Conservation (phyloP, 2,113 vertebrate genomes). For the Turnix velox region DNA sequence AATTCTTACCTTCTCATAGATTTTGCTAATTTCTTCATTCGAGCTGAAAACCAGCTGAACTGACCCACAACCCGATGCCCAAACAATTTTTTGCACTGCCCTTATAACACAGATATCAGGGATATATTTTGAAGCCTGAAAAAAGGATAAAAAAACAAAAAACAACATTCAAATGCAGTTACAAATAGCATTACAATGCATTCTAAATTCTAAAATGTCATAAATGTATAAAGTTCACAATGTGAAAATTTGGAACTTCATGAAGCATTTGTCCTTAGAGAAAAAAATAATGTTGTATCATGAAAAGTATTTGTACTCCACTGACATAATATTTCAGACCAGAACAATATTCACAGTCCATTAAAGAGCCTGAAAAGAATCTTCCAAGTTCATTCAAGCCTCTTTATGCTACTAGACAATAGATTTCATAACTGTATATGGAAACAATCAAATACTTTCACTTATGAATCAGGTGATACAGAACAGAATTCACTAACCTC, state of each 20-base stretch:
- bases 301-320: not conserved
- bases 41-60: constrained; percentile 96
- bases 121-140: constrained; percentile 96
- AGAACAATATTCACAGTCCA: not conserved
- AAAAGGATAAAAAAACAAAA: constrained; percentile 49
- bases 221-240: not conserved
- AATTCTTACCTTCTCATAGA: constrained; percentile 93
- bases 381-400: not conserved
- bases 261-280: not conserved
- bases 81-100: constrained; percentile 97
- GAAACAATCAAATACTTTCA: not conserved
- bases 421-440: not conserved
- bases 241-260: not conserved
- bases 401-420: not conserved
- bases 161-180: not conserved
- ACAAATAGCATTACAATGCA: not conserved
- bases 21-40: constrained; percentile 97
- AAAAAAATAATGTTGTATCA: not conserved
- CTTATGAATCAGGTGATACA: not conserved
- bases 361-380: not conserved
- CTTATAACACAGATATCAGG: constrained; percentile 98
- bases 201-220: not conserved
- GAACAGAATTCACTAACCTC: constrained; percentile 80
- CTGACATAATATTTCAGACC: not conserved
- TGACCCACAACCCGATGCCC: constrained; percentile 96